Base-by-base conservation (phyloP, 2,888 invertebrate species). In the Pristionchus japonicus region DNA sequence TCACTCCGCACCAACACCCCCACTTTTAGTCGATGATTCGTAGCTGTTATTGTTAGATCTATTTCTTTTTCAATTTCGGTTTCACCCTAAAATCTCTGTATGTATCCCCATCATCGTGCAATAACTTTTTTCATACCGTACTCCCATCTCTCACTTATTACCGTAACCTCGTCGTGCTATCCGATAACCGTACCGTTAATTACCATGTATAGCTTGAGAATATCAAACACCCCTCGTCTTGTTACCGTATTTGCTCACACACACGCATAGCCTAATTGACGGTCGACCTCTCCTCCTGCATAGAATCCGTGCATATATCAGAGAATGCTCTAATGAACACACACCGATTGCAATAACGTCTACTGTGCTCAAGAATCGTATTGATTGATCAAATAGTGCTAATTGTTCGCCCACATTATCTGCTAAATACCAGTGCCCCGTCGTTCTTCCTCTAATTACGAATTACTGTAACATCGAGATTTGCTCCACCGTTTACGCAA, bases 171-270 rank as follows among this genome's bases (percentile, higher is more conserved):
- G n/a, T n/a, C n/a, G 37, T 31, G 64, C 57, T 57, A 37, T 74
- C n/a, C 74, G 77, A 43, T 77, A 43, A 77, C 43, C n/a, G 57
- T 77, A 77, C 77, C 31, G 77, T 70, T 70, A 70, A 77, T 77
- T 77, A 77, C 77, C 77, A 77, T n/a, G n/a, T n/a, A n/a, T 77
- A 77, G 77, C 77, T 77, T 77, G 23, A 6, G 77, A 77, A 77
- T 77, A 77, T 77, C 77, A 77, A 34, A 67, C 37, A 70, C 34
- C 37, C 70, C 37, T 37, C 31, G n/a, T 43, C 20, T 43, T 77
- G 27, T 47, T 77, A 70, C 77, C 77, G 43, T 43, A 40, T 77
- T 40, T 40, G 40, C 43, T 77, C 43, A 43, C 37, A 31, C n/a
- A 4, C 34, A 34, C 37, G 20, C 40, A 34, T 23, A n/a, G 34